Conservation (phyloP, 2,797 vertebrate genomes). For the Anguilla marmorata region DNA sequence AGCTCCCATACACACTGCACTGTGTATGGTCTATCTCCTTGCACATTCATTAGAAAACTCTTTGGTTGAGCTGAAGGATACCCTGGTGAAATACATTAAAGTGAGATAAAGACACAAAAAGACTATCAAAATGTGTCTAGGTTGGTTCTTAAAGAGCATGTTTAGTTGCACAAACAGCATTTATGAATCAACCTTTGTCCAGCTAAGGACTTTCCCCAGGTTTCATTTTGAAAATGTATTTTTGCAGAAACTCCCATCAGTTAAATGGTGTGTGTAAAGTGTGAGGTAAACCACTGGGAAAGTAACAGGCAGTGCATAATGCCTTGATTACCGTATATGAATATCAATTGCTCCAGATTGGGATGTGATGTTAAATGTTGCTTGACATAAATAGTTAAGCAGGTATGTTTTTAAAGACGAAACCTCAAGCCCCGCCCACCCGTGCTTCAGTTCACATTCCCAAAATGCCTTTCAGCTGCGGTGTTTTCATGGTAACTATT, state of each 20-base stretch:
- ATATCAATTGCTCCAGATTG: not conserved
- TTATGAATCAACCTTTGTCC: not conserved
- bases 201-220: not conserved
- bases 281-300: not conserved
- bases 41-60: not conserved
- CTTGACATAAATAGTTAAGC: not conserved
- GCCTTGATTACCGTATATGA: not conserved
- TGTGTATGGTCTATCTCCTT: not conserved
- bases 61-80: not conserved
- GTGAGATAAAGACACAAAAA: not conserved
- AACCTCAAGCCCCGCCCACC: not conserved
- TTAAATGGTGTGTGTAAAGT: not conserved
- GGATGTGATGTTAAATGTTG: not conserved
- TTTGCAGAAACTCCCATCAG: not conserved
- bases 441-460: conserved; percentile 28
- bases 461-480: conserved; percentile 35
- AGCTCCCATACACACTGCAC: not conserved
- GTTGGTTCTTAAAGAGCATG: not conserved
- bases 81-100: not conserved
- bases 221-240: not conserved
- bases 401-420: not conserved
- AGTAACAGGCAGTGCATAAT: not conserved
- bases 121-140: not conserved
- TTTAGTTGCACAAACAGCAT: not conserved
- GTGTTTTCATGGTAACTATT: not conserved